Conservation (phyloP, 2,888 invertebrate species). For the Andrena trimmerana region DNA sequence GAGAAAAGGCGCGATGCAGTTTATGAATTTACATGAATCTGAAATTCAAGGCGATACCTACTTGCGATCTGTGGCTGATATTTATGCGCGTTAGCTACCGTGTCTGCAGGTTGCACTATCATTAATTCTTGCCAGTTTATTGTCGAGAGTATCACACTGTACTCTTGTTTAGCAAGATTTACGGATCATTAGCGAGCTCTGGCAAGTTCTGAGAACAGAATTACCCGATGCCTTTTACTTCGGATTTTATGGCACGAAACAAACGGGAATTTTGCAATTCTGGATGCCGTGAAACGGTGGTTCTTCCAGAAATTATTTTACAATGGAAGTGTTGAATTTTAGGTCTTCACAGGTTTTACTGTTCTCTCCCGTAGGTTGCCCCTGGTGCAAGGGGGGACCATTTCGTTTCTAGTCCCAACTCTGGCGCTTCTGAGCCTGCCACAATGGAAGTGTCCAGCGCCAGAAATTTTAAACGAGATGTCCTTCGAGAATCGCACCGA, state of each 20-base stretch:
- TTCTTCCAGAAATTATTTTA: neutral
- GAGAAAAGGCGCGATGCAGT: neutral
- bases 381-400: slow-evolving; percentile 92
- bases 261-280: neutral
- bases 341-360: neutral
- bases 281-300: neutral
- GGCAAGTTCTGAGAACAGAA: slow-evolving; percentile 27
- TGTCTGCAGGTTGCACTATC: neutral
- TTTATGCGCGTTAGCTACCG: neutral
- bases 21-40: slow-evolving; percentile 21
- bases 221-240: neutral
- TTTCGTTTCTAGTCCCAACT: slow-evolving; percentile 92
- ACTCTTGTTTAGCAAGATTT: slow-evolving; percentile 41
- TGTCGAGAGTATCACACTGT: neutral
- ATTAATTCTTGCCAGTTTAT: slow-evolving; percentile 14
- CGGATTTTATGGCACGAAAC: slow-evolving; percentile 1
- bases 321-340: neutral
- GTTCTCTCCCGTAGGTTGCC: slow-evolving; percentile 86
- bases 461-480: slow-evolving; percentile 86
- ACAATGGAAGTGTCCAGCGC: slow-evolving; percentile 90
- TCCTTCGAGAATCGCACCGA: slow-evolving; percentile 86
- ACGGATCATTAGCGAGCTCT: neutral
- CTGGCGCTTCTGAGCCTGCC: slow-evolving; percentile 91
- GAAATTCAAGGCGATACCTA: slow-evolving; percentile 12
- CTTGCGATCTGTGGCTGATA: neutral